A percentile compares a stretch with the other conserved stretches of the same genome.
Conservation (phyloP, 2,888 invertebrate species). For the Adelognathus sp. region DNA sequence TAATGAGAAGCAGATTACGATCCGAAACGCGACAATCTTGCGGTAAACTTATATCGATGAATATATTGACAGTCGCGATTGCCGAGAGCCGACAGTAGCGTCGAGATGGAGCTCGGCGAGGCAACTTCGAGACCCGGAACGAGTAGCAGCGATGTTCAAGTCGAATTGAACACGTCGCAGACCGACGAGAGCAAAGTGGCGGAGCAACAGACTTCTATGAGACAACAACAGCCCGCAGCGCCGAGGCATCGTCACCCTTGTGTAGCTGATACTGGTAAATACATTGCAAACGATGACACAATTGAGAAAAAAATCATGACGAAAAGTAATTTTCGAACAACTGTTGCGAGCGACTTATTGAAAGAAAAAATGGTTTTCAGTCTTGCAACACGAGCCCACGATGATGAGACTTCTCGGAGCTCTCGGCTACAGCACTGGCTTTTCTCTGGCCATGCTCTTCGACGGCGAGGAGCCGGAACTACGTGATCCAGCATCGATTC, state of each 20-base stretch:
- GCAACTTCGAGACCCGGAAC: conserved; percentile 60
- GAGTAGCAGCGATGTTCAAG: conserved; percentile 66
- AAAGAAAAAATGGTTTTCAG: no score
- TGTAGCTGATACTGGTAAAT: conserved; percentile 88
- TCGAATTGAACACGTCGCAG: conserved; percentile 82
- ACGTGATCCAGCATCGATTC: conserved; percentile 89
- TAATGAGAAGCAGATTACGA: no score
- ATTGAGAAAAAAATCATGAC: neutral
- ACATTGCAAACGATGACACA: neutral
- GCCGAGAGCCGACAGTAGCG: conserved; percentile 64
- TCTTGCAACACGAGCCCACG: conserved; percentile 89
- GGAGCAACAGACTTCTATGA: conserved; percentile 82
- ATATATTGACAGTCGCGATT: conserved; percentile 61
- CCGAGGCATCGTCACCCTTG: conserved; percentile 83
- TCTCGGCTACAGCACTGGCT: conserved; percentile 89
- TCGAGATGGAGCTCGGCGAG: conserved; percentile 75
- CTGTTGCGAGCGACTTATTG: neutral
- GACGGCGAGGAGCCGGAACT: conserved; percentile 82
- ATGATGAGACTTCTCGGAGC: conserved; percentile 93
- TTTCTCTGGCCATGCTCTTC: conserved; percentile 87
- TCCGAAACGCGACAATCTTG: no score
- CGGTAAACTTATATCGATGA: neutral
- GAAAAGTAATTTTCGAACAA: neutral
- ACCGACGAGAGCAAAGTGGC: conserved; percentile 93
- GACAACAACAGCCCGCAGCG: conserved; percentile 66